These are phyloP conservation scores for Plectropomus leopardus DNA, from an alignment of 2,113 vertebrate genomes.

Conservation along the genomic window DNA sequence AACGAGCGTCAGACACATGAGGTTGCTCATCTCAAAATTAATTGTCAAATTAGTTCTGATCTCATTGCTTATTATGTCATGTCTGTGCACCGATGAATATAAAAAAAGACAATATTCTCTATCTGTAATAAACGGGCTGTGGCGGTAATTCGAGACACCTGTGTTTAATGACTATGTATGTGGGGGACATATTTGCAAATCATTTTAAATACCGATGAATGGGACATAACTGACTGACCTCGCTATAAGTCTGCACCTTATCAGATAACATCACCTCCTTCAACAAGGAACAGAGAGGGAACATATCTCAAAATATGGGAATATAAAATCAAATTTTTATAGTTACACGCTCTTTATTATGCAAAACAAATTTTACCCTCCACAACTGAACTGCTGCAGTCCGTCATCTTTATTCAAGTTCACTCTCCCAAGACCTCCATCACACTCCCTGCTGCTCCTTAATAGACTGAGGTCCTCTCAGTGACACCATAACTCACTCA, in stretches of 20 bases:
- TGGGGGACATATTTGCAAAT: constrained; percentile 79
- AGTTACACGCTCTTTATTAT: constrained; percentile 64
- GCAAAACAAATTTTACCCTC: constrained; percentile 65
- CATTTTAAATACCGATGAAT: constrained; percentile 82
- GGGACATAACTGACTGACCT: constrained; percentile 73
- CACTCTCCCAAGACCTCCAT: constrained; percentile 68
- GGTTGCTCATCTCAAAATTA: constrained; percentile 63
- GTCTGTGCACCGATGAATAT: constrained; percentile 64
- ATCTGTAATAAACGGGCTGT: constrained; percentile 40
- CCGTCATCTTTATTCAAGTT: constrained; percentile 78
- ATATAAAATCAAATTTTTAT: constrained; percentile 47
- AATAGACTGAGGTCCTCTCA: constrained; percentile 70
- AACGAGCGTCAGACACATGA: constrained; percentile 17
- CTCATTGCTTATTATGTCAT: constrained; percentile 82
- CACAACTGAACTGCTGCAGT: constrained; percentile 42
- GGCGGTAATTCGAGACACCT: constrained; percentile 63
- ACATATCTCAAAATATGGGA: constrained; percentile 35
- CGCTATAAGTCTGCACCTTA: constrained; percentile 56
- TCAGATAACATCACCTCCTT: constrained; percentile 69
- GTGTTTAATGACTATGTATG: constrained; percentile 81
- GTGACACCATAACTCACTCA: constrained; percentile 75
- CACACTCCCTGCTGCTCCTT: constrained; percentile 70
- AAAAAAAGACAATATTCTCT: constrained; percentile 59
- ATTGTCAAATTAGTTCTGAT: constrained; percentile 75
- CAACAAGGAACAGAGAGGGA: constrained; percentile 27